Percentiles rank a stretch among this genome's conserved stretches.
Evolutionary conservation across 92 coral and sea anemone species (phyloP).

Genomic region (Siderastrea siderea): DNA sequence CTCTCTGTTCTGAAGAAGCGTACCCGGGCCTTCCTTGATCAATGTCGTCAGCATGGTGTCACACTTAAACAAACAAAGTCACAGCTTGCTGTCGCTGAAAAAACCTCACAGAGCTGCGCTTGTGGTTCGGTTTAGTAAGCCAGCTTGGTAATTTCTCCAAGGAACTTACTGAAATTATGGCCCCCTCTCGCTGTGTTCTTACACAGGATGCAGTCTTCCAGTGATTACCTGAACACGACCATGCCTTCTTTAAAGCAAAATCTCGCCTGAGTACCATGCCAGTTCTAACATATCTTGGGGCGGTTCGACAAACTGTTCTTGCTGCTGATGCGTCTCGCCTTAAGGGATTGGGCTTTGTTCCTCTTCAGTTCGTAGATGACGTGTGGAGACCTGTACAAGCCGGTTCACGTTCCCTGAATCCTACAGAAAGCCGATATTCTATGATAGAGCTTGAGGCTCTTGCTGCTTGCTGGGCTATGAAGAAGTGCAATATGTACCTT

Average conservation of each 20-base stretch:
- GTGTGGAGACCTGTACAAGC: constrained; percentile 21
- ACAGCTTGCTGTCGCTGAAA: constrained; percentile 21
- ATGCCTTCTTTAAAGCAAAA: too few species aligned
- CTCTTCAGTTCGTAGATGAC: neutral
- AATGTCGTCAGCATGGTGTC: neutral
- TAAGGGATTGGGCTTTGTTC: neutral
- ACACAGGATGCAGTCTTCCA: constrained; percentile 8
- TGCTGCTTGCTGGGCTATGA: constrained; percentile 36
- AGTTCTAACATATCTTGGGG: neutral
- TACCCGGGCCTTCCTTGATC: too few species aligned
- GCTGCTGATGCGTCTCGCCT: constrained; percentile 8
- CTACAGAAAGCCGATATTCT: constrained; percentile 28
- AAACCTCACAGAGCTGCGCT: too few species aligned
- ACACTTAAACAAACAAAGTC: constrained; percentile 7
- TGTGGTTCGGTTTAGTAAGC: constrained; percentile 51
- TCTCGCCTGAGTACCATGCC: too few species aligned
- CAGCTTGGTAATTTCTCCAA: constrained; percentile 40
- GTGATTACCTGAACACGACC: constrained; percentile 36
- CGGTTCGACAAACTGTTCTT: neutral
- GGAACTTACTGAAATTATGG: constrained; percentile 38
- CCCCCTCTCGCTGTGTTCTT: constrained; percentile 35
- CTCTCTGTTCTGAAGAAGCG: too few species aligned
- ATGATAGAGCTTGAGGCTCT: constrained; percentile 31
- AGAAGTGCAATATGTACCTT: constrained; percentile 24
- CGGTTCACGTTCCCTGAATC: constrained; percentile 19